Evolutionary conservation across 2,113 vertebrate species (phyloP).

Genomic region (Xenotilapia longispinis): DNA sequence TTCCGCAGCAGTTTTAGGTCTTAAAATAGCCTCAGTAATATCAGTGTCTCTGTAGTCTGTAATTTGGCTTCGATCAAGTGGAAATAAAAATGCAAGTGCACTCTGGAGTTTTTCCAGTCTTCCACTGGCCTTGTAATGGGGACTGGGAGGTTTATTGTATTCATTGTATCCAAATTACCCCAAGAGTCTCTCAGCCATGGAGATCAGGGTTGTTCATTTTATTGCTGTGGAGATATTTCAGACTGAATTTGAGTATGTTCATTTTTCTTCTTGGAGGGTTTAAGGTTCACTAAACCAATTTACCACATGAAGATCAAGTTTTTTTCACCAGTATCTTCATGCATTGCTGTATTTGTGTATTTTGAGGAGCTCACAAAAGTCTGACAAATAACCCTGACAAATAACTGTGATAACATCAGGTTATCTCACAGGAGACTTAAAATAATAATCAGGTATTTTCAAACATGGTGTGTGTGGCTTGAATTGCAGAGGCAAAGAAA

Average conservation of each 20-base stretch:
- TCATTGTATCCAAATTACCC: not conserved
- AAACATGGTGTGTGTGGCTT: accelerated
- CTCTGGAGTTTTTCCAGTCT: not conserved
- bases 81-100: not conserved
- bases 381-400: not conserved
- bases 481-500: not conserved
- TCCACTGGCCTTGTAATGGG: not conserved
- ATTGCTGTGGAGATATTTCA: not conserved
- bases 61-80: not conserved
- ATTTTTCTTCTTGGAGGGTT: not conserved
- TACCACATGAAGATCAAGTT: not conserved
- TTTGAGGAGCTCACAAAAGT: not conserved
- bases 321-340: not conserved
- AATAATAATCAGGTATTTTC: not conserved
- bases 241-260: not conserved
- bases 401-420: not conserved
- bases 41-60: not conserved
- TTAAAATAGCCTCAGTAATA: not conserved
- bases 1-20: not conserved
- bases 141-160: not conserved
- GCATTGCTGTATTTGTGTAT: not conserved
- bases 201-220: not conserved
- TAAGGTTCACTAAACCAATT: not conserved
- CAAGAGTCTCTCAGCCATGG: not conserved
- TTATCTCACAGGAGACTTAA: not conserved